These are phyloP conservation scores for Drosophila nasuta DNA, from an alignment of 1,140 invertebrate genomes.

Conservation along the genomic window DNA sequence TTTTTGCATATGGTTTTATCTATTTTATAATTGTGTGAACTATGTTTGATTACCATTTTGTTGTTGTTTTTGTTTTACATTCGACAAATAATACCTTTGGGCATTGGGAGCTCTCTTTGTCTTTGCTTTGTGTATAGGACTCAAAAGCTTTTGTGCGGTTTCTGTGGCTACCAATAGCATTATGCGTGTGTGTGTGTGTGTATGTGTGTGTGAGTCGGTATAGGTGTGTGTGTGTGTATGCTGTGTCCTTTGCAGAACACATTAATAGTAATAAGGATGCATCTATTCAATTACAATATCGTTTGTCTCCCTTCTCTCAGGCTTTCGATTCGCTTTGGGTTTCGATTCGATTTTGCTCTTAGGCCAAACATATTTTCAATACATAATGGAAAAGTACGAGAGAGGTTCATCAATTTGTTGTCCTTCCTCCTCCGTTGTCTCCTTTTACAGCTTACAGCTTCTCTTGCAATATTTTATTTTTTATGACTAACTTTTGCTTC, in stretches of 20 bases:
- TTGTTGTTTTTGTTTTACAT: too few relatives aligned
- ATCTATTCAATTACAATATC: constrained; percentile 77
- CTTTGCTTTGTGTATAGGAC: constrained; percentile 26
- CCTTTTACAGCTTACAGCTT: constrained; percentile 61
- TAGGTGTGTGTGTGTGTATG: constrained; percentile 18
- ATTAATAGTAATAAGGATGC: constrained; percentile 75
- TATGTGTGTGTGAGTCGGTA: constrained; percentile 5
- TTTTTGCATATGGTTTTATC: too few relatives aligned
- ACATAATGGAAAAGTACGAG: not conserved
- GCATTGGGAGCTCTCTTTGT: constrained; percentile 40
- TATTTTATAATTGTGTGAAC: constrained; percentile 50
- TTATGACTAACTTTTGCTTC: not conserved
- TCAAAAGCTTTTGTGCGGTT: constrained; percentile 62
- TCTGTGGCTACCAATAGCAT: constrained; percentile 69
- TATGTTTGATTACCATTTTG: too few relatives aligned
- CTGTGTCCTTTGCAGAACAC: constrained; percentile 35
- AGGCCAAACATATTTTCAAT: constrained; percentile 23
- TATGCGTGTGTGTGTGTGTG: constrained; percentile 44
- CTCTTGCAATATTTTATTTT: constrained; percentile 40
- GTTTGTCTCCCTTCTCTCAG: constrained; percentile 21
- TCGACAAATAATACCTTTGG: not conserved
- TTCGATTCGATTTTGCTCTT: constrained; percentile 18
- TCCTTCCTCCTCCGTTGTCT: not conserved
- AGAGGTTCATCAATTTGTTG: constrained; percentile 12
- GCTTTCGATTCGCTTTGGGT: not conserved